phyloP scores from a whole-genome alignment of 1,140 invertebrate genomes.

The Coenobita brevimanus region DNA sequence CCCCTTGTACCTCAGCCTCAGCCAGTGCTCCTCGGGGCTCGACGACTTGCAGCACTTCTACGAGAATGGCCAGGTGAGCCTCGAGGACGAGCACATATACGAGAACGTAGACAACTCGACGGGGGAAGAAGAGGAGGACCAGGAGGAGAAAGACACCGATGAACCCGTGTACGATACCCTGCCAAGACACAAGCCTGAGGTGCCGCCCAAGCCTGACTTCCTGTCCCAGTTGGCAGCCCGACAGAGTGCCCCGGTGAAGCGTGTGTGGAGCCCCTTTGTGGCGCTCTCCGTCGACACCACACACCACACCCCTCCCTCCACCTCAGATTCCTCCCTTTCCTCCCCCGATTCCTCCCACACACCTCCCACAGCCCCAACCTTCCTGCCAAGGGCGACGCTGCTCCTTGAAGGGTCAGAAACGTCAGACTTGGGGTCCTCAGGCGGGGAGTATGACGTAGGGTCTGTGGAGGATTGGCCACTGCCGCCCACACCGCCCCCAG shows the following conservation, averaged over 20 bases:
- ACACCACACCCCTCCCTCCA: slow-evolving; percentile 36
- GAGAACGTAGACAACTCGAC: slow-evolving; percentile 67
- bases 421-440: slow-evolving; percentile 67
- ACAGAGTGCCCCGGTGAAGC: slow-evolving; percentile 57
- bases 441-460: slow-evolving; percentile 59
- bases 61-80: slow-evolving; percentile 55
- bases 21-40: slow-evolving; percentile 53
- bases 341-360: slow-evolving; percentile 40
- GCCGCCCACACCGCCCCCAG: slow-evolving; percentile 46
- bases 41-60: slow-evolving; percentile 49
- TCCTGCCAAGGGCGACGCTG: slow-evolving; percentile 12
- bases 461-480: slow-evolving; percentile 67
- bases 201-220: slow-evolving; percentile 67
- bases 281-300: slow-evolving; percentile 47
- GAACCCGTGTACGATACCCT: slow-evolving; percentile 65
- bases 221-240: slow-evolving; percentile 53
- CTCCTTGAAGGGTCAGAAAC: slow-evolving; percentile 66
- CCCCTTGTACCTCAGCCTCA: slow-evolving; percentile 50
- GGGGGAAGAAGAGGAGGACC: slow-evolving; percentile 27
- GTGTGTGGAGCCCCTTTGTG: slow-evolving; percentile 62
- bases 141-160: slow-evolving; percentile 52
- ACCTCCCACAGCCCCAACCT: slow-evolving; percentile 16
- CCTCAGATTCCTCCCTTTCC: slow-evolving; percentile 49
- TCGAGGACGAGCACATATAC: slow-evolving; percentile 65
- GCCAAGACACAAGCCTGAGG: slow-evolving; percentile 59